Percentiles rank a stretch among this genome's conserved stretches.
phyloP scores from a whole-genome alignment of 2,888 invertebrate genomes.

The Romanomermis culicivorax region DNA sequence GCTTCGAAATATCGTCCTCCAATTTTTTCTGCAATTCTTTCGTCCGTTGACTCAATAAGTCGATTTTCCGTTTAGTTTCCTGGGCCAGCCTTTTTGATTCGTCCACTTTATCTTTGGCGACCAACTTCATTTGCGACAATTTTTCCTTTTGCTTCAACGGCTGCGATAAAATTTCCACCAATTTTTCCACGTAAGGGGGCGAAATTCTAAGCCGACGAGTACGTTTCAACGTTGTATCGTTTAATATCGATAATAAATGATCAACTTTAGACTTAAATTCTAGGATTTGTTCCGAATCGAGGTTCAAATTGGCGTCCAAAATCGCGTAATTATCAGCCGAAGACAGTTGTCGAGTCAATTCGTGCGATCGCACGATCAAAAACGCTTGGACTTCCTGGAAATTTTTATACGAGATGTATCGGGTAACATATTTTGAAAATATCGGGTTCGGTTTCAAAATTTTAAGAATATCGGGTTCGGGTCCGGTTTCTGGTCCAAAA shows the following conservation, averaged over 20 bases:
- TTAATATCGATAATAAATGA: neutral
- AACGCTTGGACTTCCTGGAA: neutral
- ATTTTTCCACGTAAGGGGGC: constrained; percentile 8
- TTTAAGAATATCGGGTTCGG: too few species aligned
- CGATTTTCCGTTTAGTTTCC: neutral
- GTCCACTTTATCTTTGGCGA: constrained; percentile 10
- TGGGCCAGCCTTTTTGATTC: constrained; percentile 33
- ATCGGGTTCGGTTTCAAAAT: too few species aligned
- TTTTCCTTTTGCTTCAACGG: constrained; percentile 13
- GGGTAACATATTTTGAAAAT: too few species aligned
- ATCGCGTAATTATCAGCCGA: neutral
- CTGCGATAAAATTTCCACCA: constrained; percentile 18
- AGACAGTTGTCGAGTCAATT: neutral
- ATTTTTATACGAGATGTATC: too few species aligned
- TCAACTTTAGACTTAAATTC: neutral
- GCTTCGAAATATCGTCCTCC: constrained; percentile 65
- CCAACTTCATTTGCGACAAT: constrained; percentile 11
- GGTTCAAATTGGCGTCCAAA: neutral
- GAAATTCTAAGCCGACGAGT: neutral
- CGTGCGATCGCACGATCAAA: neutral
- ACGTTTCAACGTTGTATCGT: neutral
- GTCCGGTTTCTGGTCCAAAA: too few species aligned
- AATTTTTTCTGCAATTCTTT: constrained; percentile 38
- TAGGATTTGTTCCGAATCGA: neutral
- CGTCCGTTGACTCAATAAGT: neutral